phyloP scores from a whole-genome alignment of 2,797 vertebrate species.

The Phataginus tricuspis region DNA sequence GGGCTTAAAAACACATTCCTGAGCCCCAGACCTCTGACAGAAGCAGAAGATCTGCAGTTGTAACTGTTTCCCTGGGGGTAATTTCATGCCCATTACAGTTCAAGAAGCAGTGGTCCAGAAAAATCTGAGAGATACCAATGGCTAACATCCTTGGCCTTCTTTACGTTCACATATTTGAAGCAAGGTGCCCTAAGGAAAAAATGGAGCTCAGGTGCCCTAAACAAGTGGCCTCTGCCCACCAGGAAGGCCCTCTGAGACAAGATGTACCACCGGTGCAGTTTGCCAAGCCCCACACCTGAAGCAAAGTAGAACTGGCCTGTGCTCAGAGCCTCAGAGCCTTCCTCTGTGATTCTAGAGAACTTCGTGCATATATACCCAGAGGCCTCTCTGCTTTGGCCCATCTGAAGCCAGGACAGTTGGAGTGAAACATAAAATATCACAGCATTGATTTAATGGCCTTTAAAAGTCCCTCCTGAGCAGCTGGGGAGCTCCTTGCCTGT shows the following conservation, averaged over 20 bases:
- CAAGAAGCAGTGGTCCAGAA: background rate
- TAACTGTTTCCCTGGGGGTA: background rate
- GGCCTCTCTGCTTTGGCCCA: background rate
- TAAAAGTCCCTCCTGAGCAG: conserved; percentile 66
- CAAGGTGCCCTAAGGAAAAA: background rate
- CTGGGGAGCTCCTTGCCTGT: conserved; percentile 65
- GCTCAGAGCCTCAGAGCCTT: background rate
- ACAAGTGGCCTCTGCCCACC: background rate
- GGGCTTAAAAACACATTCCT: background rate
- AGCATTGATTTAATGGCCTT: conserved; percentile 72
- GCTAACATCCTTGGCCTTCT: background rate
- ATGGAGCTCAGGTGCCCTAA: background rate
- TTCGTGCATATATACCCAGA: accelerated
- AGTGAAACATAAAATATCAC: conserved; percentile 68
- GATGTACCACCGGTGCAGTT: background rate
- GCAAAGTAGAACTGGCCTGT: background rate
- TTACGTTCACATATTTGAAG: background rate
- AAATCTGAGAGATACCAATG: background rate
- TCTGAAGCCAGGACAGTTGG: background rate
- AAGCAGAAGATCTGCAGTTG: background rate
- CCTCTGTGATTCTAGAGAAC: background rate
- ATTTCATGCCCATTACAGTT: background rate
- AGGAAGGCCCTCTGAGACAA: background rate
- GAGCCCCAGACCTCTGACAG: background rate
- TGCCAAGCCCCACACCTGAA: background rate